Evolutionary conservation across 1,140 invertebrate species (phyloP).

Genomic region (Brachionus paranguensis): DNA sequence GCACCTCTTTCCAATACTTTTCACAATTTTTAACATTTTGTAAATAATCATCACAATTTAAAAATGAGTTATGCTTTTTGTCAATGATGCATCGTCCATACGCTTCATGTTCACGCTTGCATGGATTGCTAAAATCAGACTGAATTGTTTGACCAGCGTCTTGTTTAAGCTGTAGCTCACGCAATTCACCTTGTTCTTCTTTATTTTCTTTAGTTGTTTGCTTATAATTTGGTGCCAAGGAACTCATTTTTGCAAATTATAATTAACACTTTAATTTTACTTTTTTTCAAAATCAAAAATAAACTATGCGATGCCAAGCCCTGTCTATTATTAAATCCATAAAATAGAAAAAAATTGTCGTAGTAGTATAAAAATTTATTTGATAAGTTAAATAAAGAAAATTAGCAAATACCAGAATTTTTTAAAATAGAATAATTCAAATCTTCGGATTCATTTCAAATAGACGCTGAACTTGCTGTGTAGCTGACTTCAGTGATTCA

Average conservation of each 20-base stretch:
- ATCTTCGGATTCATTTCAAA: constrained; percentile 7
- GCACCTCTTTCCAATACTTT: constrained; percentile 1
- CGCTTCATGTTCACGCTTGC: not conserved
- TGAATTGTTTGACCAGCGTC: constrained; percentile 11
- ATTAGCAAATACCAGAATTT: not conserved
- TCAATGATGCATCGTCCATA: not conserved
- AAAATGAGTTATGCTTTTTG: not conserved
- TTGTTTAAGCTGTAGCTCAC: constrained; percentile 21
- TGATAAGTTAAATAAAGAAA: not conserved
- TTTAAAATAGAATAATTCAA: not conserved
- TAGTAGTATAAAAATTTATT: not conserved
- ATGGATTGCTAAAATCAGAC: not conserved
- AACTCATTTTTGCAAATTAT: constrained; percentile 3
- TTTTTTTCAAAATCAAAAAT: not conserved
- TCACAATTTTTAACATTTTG: constrained; percentile 4
- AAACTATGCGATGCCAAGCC: not conserved
- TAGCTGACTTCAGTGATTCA: not conserved
- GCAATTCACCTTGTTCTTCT: not conserved
- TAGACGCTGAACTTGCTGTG: not conserved
- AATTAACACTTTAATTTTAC: not conserved
- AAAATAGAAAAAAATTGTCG: not conserved
- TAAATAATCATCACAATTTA: not conserved
- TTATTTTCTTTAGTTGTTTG: constrained; percentile 14
- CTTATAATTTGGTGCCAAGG: not conserved
- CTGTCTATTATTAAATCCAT: not conserved